Conservation (phyloP, 2,888 invertebrate genomes). For the Archaeoteleia sp. region DNA sequence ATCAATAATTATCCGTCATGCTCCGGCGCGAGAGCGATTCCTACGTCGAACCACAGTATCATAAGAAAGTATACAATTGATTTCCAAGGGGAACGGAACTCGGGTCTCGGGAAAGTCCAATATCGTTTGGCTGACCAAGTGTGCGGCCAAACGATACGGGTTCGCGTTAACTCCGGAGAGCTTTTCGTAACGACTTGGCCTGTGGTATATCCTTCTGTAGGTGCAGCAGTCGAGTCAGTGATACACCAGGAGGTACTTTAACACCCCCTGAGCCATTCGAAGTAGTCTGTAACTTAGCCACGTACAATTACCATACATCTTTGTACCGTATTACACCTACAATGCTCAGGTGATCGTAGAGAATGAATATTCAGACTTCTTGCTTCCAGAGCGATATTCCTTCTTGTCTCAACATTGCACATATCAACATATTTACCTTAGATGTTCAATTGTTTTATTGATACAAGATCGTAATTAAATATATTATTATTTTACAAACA, state of each 20-base stretch:
- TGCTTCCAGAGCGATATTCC: constrained; percentile 3
- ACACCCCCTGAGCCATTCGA: constrained; percentile 65
- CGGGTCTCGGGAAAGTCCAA: constrained; percentile 25
- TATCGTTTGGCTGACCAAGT: constrained; percentile 29
- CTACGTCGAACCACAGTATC: neutral
- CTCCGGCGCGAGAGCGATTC: constrained; percentile 11
- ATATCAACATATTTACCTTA: no score
- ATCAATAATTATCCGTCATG: constrained; percentile 27
- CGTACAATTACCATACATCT: constrained; percentile 72
- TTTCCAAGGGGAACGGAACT: constrained; percentile 28
- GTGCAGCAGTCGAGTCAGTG: constrained; percentile 56
- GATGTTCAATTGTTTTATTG: no score
- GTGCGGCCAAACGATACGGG: constrained; percentile 9
- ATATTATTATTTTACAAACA: no score
- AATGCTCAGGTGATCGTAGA: constrained; percentile 64
- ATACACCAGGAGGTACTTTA: constrained; percentile 67
- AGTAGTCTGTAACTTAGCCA: constrained; percentile 69
- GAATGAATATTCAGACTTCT: constrained; percentile 61
- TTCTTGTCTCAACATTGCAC: constrained; percentile 9
- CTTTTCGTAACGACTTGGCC: constrained; percentile 38
- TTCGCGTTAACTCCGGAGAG: constrained; percentile 32
- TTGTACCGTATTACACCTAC: constrained; percentile 60
- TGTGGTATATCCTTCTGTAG: constrained; percentile 46
- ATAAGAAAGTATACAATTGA: constrained; percentile 23
- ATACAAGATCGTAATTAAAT: no score